Evolutionary conservation across 2,113 vertebrate species (phyloP), one percentile per base, ranked within the genome.

Genomic region (Elanoides forficatus): DNA sequence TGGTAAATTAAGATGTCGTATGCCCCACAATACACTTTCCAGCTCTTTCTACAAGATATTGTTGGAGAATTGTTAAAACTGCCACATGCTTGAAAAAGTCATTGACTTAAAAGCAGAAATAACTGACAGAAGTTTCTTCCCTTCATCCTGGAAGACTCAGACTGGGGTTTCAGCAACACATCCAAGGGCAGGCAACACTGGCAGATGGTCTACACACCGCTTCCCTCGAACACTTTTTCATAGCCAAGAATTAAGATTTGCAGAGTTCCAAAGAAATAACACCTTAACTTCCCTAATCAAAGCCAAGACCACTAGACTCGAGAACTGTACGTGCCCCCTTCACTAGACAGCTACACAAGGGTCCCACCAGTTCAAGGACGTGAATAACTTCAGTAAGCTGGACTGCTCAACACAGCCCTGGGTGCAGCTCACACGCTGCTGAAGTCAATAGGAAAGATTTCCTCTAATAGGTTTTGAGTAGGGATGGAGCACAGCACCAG

Each of bases 311-410:
- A 36, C 1, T 12, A 58, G 62, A 53, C 2, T 47, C 6, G 32
- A 70, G 58, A 60, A 11, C 0, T 26, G 56, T 4, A 13, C 22
- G 1, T 1, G 0, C 4, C 9, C 9, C 53, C 36, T 43, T 17
- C 65, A 36, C 11, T 36, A 62, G 40, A 2, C 4, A 50, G n/a
- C 47, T 30, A 19, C 53, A 20, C 14, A 8, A 29, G 42, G 32
- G 38, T 29, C 16, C 47, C 52, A 27, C 9, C 21, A 32, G 20
- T 1, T 12, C 32, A 20, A 12, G 55, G 50, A n/a, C 1, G 0
- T 0, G 21, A 65, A 10, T 2, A 40, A 7, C 7, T 40, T 74
- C 88, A 32, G 19, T 47, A 18, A 50, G 16, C 8, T 38, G 30
- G 40, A 30, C 43, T 58, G 86, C 58, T 65, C 48, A 60, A 56